Conservation (phyloP, 2,113 vertebrate species). For the Mustelus asterias region DNA sequence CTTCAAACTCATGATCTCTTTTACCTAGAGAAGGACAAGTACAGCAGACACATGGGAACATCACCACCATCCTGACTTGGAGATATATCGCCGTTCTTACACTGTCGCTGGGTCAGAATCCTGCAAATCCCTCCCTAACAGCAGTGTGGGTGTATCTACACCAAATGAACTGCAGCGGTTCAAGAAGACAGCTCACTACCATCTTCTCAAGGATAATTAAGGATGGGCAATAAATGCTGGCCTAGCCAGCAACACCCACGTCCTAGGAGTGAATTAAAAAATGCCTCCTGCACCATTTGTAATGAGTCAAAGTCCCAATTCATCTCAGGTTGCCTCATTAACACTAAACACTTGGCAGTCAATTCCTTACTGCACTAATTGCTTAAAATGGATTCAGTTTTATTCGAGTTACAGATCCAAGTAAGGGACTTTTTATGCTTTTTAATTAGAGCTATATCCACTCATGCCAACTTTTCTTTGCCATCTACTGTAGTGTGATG, state of each 20-base stretch:
- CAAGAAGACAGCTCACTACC: neutral
- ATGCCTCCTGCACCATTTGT: neutral
- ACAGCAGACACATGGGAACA: neutral
- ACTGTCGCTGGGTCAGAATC: neutral
- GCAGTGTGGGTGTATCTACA: no score
- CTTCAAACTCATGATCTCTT: no score
- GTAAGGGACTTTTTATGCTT: neutral
- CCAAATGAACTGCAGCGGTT: neutral
- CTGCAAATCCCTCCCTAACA: neutral
- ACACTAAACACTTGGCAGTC: neutral
- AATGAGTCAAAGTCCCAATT: neutral
- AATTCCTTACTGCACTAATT: conserved; percentile 12
- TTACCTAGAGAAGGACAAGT: neutral
- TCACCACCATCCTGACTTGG: neutral
- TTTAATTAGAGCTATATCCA: conserved; percentile 21
- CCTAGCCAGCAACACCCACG: neutral
- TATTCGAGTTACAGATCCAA: neutral
- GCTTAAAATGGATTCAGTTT: neutral
- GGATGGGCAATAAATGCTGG: neutral
- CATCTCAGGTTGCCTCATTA: neutral
- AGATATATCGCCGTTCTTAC: neutral
- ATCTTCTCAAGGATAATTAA: neutral
- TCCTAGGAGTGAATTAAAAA: neutral
- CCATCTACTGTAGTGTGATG: neutral
- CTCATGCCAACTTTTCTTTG: neutral